Percentiles rank a stretch among this genome's conserved stretches.
Evolutionary conservation across 2,888 invertebrate genomes (phyloP).

Genomic region (Apoda limacodes): DNA sequence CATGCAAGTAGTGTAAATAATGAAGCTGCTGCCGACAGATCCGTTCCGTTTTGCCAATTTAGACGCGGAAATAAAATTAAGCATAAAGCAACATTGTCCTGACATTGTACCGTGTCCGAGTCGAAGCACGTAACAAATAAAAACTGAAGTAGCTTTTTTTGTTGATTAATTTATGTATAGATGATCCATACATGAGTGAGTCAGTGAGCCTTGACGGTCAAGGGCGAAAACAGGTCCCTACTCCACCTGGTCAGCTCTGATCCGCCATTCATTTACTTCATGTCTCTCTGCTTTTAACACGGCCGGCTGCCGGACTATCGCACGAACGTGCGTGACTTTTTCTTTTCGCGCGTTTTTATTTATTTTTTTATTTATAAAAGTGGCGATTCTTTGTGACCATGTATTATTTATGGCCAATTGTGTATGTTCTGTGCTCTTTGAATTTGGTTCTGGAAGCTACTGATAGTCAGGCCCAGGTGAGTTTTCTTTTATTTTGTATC

Average conservation of each 20-base stretch:
- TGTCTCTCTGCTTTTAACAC: constrained; percentile 10
- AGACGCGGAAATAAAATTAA: too few species aligned
- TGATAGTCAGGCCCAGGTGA: constrained; percentile 42
- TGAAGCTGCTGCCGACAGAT: too few species aligned
- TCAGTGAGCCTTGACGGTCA: constrained; percentile 48
- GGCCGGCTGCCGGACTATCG: constrained; percentile 6
- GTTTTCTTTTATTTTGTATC: constrained; percentile 20
- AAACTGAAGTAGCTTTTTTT: too few species aligned
- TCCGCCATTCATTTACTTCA: background rate
- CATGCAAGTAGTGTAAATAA: too few species aligned
- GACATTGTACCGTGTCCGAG: too few species aligned
- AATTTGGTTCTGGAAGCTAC: constrained; percentile 36
- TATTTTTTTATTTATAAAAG: too few species aligned
- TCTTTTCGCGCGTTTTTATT: too few species aligned
- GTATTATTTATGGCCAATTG: constrained; percentile 28
- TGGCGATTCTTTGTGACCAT: too few species aligned
- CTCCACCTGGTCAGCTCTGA: constrained; percentile 24
- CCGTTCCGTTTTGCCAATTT: too few species aligned
- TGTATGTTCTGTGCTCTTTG: constrained; percentile 35
- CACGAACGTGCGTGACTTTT: constrained; percentile 10
- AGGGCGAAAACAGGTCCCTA: constrained; percentile 41
- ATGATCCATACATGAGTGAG: constrained; percentile 30
- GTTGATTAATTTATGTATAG: constrained; percentile 18
- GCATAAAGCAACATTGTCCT: too few species aligned
- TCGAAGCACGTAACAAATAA: too few species aligned